Percentiles rank a stretch among this genome's conserved stretches.
These are phyloP conservation scores for Potamarius usumacintae DNA, from an alignment of 2,113 vertebrate species.

Conservation along the genomic window DNA sequence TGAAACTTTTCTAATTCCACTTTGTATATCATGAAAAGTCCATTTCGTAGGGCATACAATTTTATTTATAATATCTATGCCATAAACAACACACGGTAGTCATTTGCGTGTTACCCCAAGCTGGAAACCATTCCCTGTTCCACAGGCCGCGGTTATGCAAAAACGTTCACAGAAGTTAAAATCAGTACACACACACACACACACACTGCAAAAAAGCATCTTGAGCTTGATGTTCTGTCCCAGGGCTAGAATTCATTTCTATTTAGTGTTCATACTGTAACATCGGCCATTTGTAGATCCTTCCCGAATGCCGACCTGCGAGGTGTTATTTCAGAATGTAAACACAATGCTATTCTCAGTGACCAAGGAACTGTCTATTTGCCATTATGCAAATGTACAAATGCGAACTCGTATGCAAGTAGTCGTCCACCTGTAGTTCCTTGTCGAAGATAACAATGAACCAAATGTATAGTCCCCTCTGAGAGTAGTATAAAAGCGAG, in stretches of 20 bases:
- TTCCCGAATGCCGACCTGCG: not conserved
- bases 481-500: not conserved
- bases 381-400: too few species aligned
- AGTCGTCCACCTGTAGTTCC: too few species aligned
- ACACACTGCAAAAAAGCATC: not conserved
- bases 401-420: too few species aligned
- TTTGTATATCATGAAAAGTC: not conserved
- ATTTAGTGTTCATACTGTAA: not conserved
- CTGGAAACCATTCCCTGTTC: conserved; percentile 32
- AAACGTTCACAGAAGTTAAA: conserved; percentile 20
- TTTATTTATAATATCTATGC: not conserved
- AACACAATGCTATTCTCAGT: not conserved
- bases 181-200: not conserved
- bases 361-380: not conserved
- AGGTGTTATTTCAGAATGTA: not conserved
- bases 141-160: conserved; percentile 4
- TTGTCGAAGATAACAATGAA: not conserved
- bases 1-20: not conserved
- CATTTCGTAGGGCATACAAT: not conserved
- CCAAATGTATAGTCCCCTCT: not conserved
- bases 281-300: not conserved
- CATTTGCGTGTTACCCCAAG: conserved; percentile 3
- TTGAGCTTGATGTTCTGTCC: not conserved
- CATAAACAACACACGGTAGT: conserved; percentile 16
- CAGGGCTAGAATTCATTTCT: not conserved